Base-by-base conservation (phyloP, 2,888 invertebrate species). In the Nephrotoma flavescens region DNA sequence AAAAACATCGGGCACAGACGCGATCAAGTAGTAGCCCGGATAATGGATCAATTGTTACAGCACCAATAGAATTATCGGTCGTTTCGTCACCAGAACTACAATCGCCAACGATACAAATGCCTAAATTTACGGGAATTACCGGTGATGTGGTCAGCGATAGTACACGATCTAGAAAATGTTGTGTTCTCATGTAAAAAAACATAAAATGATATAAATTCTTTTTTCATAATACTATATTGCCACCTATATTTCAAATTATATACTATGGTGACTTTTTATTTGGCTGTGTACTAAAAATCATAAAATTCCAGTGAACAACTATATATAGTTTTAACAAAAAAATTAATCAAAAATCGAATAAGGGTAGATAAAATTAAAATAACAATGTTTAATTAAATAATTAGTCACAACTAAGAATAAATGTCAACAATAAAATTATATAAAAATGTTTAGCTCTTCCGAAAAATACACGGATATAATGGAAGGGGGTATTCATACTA, bases 1-100 rank as follows among this genome's bases (percentile, higher is more conserved):
- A 98, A 92, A 97, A 97, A 91, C 97, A 98, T 90, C 94, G 98
- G 88, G 95, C 97, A 88, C 96, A 96, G 89, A 96, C 95, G 89
- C 93, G 97, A 89, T 93, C 92, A 89, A 92, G 91, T 89, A 92
- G 91, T 87, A 88, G 91, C 52, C 90, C 91, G 87, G 92, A 92
- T 89, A 92, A 91, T 89, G 93, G 93, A 89, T 91, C 92, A 89
- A 91, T 92, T 89, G 89, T 91, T 89, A 90, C 89, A 89, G 89
- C 86, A 87, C 91, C 92, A 88, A 91, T 92, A 87, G 93, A 93
- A 83, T 90, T 90, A 15, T 89, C 90, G 87, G 87, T 91, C 89
- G 88, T 90, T 89, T 90, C 88, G 89, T 87, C 87, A 89, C 88
- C 84, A 88, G 88, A 86, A 90, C 90, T 87, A 90, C 90, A 88